These are phyloP conservation scores for Nixonia krombeini DNA, from an alignment of 1,140 invertebrate species.

Conservation along the genomic window DNA sequence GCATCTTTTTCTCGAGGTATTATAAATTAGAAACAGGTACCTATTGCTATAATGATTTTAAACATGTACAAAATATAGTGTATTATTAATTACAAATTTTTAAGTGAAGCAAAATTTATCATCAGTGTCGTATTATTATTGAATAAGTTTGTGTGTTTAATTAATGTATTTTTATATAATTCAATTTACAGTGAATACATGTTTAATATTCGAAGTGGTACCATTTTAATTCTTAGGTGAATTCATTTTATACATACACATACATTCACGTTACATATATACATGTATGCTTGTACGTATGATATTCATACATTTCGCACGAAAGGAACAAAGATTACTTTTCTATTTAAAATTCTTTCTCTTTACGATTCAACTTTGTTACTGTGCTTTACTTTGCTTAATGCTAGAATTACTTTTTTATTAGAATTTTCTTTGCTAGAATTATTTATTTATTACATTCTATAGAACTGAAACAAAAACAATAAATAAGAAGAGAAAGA, in stretches of 20 bases:
- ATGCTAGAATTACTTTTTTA: too few species aligned
- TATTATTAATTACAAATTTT: too few species aligned
- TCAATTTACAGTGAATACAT: too few species aligned
- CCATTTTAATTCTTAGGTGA: constrained; percentile 1
- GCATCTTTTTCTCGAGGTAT: not conserved
- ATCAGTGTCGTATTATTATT: too few species aligned
- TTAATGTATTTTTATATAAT: too few species aligned
- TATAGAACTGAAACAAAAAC: constrained; percentile 40
- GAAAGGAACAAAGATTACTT: constrained; percentile 7
- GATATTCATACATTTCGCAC: constrained; percentile 30
- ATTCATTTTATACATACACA: constrained; percentile 7
- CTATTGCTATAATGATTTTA: too few species aligned
- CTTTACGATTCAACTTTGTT: constrained; percentile 7
- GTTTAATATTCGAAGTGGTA: constrained; percentile 7
- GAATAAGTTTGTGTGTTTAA: too few species aligned
- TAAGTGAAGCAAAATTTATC: too few species aligned
- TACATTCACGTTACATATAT: constrained; percentile 17
- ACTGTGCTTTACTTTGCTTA: constrained; percentile 24
- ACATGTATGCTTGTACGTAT: constrained; percentile 18
- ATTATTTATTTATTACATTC: constrained; percentile 52
- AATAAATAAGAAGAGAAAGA: constrained; percentile 34
- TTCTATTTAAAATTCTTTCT: constrained; percentile 4
- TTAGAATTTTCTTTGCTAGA: too few species aligned
- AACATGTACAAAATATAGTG: too few species aligned
- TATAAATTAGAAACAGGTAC: too few species aligned